A percentile compares a stretch with the other conserved stretches of the same genome.
Conservation (phyloP, 2,797 vertebrate genomes). For the Euthynnus affinis region DNA sequence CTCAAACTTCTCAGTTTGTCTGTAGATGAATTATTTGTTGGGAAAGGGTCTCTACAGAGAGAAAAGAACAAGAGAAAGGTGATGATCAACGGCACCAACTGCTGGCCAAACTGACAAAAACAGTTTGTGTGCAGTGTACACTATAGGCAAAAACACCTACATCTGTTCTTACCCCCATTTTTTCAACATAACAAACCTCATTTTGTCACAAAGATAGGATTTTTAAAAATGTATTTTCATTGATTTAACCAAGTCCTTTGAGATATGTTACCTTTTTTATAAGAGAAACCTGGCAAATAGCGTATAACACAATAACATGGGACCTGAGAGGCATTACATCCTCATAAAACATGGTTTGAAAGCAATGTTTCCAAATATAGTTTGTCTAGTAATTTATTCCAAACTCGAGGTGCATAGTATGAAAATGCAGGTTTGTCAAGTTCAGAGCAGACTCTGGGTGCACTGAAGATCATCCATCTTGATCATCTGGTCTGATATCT, state of each 20-base stretch:
- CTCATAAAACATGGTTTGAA: conserved; percentile 6
- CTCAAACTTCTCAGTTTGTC: background rate
- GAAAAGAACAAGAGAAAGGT: background rate
- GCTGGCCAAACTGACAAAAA: conserved; percentile 37
- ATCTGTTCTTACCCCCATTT: no score
- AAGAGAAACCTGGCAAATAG: no score
- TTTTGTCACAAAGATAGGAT: no score
- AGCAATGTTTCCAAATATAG: conserved; percentile 45
- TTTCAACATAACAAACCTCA: no score
- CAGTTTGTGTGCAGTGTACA: no score
- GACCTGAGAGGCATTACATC: background rate
- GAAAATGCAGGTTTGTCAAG: conserved; percentile 9
- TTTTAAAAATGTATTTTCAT: no score
- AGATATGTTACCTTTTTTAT: no score
- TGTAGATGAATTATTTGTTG: background rate
- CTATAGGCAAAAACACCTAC: no score
- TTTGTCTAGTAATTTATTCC: conserved; percentile 21
- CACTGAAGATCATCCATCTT: background rate
- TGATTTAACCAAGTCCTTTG: no score
- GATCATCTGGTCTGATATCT: background rate
- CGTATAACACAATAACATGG: background rate
- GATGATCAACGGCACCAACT: conserved; percentile 48
- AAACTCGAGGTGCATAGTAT: background rate
- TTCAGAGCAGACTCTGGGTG: background rate
- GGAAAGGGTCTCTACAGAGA: background rate